Percentiles rank a stretch among this genome's conserved stretches.
Evolutionary conservation across 35 echinoderm and acorn worm genomes (phyloP).

Genomic region (Holothuria glaberrima): DNA sequence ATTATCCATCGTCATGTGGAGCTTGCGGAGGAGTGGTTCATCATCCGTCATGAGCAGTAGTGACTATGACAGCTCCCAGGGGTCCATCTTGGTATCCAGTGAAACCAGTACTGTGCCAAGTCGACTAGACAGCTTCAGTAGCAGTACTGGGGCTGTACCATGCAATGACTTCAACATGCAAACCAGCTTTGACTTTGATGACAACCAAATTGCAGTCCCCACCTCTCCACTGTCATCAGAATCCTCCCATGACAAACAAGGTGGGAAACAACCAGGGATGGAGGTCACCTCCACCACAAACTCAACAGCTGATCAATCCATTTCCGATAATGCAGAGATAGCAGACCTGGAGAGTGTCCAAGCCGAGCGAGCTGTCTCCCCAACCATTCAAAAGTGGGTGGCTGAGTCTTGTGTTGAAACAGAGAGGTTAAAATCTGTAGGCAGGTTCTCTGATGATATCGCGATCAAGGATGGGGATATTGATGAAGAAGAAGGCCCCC

Average conservation of each 20-base stretch:
- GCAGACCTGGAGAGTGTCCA: neutral
- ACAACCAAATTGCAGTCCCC: neutral
- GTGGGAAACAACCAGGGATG: neutral
- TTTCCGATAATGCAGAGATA: neutral
- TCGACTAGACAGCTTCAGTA: slow-evolving; percentile 78
- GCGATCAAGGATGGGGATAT: neutral
- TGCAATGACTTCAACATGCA: slow-evolving; percentile 34
- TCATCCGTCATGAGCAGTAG: slow-evolving; percentile 51
- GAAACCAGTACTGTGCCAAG: slow-evolving; percentile 74
- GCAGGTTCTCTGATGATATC: neutral
- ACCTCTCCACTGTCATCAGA: neutral
- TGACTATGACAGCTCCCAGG: slow-evolving; percentile 73
- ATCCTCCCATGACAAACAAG: slow-evolving; percentile 13
- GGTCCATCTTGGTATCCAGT: slow-evolving; percentile 63
- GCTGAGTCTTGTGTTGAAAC: slow-evolving; percentile 48
- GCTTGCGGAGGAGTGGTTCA: slow-evolving; percentile 55
- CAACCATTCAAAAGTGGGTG: slow-evolving; percentile 44
- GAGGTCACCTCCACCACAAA: neutral
- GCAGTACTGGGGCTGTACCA: neutral
- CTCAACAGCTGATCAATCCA: slow-evolving; percentile 7
- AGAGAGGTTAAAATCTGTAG: slow-evolving; percentile 10
- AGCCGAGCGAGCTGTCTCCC: slow-evolving; percentile 20
- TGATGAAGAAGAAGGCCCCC: neutral
- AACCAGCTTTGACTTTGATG: slow-evolving; percentile 32
- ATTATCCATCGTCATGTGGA: slow-evolving; percentile 64